Conservation (phyloP, 2,113 vertebrate species). For the Cheilinus undulatus region DNA sequence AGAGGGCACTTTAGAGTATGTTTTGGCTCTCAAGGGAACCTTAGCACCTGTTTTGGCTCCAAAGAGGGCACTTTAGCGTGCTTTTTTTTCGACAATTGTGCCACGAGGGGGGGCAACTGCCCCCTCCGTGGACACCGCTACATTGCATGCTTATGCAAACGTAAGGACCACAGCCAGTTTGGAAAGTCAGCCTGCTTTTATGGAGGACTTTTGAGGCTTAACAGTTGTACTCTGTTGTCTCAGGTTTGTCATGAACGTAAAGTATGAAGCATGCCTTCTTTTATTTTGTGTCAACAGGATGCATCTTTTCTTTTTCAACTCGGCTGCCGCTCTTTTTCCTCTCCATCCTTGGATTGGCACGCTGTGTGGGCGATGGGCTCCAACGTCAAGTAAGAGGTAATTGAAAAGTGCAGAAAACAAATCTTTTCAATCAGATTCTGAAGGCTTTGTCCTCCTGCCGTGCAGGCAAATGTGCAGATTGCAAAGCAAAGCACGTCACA, state of each 20-base stretch:
- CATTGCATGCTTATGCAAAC: no score
- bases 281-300: conserved; percentile 31
- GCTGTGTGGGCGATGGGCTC: conserved; percentile 33
- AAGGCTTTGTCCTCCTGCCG: conserved; percentile 71
- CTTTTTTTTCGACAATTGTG: no score
- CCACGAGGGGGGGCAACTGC: no score
- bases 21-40: no score
- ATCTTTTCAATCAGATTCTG: conserved; percentile 74
- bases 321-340: conserved; percentile 13
- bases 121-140: no score
- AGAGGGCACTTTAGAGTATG: no score
- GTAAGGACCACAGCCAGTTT: conserved; percentile 22
- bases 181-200: conserved; percentile 5
- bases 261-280: conserved; percentile 19
- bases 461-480: conserved; percentile 62
- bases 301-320: conserved; percentile 18
- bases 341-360: conserved; percentile 49
- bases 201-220: background rate
- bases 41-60: no score
- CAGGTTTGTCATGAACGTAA: conserved; percentile 28
- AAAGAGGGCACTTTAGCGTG: no score
- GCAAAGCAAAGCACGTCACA: conserved; percentile 74
- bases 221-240: conserved; percentile 21
- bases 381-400: conserved; percentile 59
- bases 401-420: conserved; percentile 77